A percentile compares a stretch with the other conserved stretches of the same genome.
These are phyloP conservation scores for Hylaea fasciaria DNA, from an alignment of 2,888 invertebrate genomes.

Conservation along the genomic window DNA sequence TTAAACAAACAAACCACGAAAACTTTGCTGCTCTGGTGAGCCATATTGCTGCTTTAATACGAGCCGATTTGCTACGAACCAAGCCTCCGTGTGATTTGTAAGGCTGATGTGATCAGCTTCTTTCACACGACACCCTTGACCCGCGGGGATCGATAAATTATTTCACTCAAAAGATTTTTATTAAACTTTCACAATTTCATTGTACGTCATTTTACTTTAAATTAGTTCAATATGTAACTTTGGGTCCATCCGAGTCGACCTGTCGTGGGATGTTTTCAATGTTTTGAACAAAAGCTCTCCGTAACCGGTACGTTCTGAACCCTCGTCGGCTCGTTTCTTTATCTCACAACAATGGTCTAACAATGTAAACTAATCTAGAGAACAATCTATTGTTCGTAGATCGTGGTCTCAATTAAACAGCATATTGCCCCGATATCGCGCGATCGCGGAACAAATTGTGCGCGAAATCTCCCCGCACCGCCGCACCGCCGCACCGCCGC, in stretches of 20 bases:
- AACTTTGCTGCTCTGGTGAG: not conserved
- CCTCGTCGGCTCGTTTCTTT: not conserved
- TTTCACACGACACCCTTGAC: slow-evolving; percentile 55
- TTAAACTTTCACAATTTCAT: slow-evolving; percentile 42
- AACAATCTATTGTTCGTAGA: slow-evolving; percentile 36
- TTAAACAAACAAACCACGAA: slow-evolving; percentile 44
- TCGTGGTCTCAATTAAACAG: slow-evolving; percentile 58
- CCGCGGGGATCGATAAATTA: slow-evolving; percentile 47
- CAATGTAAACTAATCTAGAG: slow-evolving; percentile 32
- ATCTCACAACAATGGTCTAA: slow-evolving; percentile 42
- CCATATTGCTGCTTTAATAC: slow-evolving; percentile 9
- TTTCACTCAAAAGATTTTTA: slow-evolving; percentile 44
- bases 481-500: slow-evolving; percentile 41
- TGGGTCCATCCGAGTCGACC: slow-evolving; percentile 1
- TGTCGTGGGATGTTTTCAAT: not conserved
- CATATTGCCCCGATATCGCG: slow-evolving; percentile 55
- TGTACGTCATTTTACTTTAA: slow-evolving; percentile 16
- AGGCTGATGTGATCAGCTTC: slow-evolving; percentile 37
- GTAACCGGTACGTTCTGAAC: not conserved
- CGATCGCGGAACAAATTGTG: slow-evolving; percentile 72
- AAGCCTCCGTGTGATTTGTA: not conserved
- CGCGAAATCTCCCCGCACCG: slow-evolving; percentile 53
- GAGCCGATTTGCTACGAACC: slow-evolving; percentile 7
- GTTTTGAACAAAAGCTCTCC: not conserved
- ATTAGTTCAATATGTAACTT: slow-evolving; percentile 4